phyloP scores from a whole-genome alignment of 1,140 invertebrate genomes.

The Drosophila sucinea region DNA sequence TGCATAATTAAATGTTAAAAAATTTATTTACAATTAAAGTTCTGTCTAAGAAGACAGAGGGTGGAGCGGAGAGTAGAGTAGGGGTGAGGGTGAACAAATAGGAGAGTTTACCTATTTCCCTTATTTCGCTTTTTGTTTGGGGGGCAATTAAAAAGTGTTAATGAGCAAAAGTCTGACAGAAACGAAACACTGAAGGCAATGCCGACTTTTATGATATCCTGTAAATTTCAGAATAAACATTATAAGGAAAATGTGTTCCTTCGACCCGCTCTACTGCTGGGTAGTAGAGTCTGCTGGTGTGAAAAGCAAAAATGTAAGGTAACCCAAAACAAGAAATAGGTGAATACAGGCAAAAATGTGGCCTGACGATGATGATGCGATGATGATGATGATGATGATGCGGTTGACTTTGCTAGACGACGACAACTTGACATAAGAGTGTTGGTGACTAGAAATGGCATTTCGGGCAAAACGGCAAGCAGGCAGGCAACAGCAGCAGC shows the following conservation, averaged over 20 bases:
- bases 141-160: conserved; percentile 54
- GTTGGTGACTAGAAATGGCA: conserved; percentile 70
- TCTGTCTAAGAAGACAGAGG: conserved; percentile 5
- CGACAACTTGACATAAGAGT: conserved; percentile 72
- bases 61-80: not conserved
- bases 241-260: too few species aligned
- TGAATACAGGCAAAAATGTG: conserved; percentile 46
- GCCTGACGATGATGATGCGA: conserved; percentile 32
- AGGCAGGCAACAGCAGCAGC: not conserved
- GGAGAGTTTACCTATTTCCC: conserved; percentile 13
- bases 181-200: not conserved
- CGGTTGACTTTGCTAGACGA: conserved; percentile 58
- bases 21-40: conserved; percentile 56
- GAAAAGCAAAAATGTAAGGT: too few species aligned
- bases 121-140: conserved; percentile 22
- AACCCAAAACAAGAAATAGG: conserved; percentile 9
- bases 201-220: too few species aligned
- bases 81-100: not conserved
- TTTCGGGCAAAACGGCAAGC: conserved; percentile 35
- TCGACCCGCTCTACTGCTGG: too few species aligned
- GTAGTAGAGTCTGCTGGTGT: too few species aligned
- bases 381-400: conserved; percentile 43
- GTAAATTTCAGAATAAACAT: too few species aligned
- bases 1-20: conserved; percentile 76
- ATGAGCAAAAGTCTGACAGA: conserved; percentile 37